Evolutionary conservation across 2,888 invertebrate genomes (phyloP).

Genomic region (Microplitis deprimator): DNA sequence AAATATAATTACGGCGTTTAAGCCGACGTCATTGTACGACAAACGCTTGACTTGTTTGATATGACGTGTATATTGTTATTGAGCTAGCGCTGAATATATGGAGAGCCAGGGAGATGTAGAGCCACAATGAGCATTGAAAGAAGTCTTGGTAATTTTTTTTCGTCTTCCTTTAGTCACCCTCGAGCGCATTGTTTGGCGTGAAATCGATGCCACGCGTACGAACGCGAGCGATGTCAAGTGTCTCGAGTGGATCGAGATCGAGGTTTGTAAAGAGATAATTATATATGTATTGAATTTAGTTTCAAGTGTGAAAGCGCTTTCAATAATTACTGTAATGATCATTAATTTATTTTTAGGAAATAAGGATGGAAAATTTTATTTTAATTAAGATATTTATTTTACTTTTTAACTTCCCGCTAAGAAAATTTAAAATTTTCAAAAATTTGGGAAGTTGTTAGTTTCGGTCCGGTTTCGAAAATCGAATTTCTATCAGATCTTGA

Average conservation of each 20-base stretch:
- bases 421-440: no score
- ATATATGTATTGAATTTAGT: neutral
- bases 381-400: no score
- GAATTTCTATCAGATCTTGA: no score
- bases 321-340: neutral
- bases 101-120: neutral
- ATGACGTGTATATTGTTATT: slow-evolving; percentile 25
- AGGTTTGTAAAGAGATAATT: neutral
- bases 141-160: slow-evolving; percentile 32
- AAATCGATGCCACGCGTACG: slow-evolving; percentile 65
- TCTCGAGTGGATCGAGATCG: neutral
- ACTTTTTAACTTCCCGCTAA: no score
- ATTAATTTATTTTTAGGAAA: slow-evolving; percentile 6
- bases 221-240: neutral
- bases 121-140: slow-evolving; percentile 14
- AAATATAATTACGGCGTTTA: slow-evolving; percentile 71
- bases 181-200: slow-evolving; percentile 60
- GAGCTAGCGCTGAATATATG: slow-evolving; percentile 2
- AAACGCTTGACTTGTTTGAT: slow-evolving; percentile 68
- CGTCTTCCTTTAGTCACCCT: slow-evolving; percentile 23
- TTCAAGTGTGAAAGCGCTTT: neutral
- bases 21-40: slow-evolving; percentile 67
- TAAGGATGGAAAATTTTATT: no score
- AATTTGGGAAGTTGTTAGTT: no score
- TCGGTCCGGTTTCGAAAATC: no score